phyloP scores from a whole-genome alignment of 1,140 invertebrate species.

The Euschistus heros region DNA sequence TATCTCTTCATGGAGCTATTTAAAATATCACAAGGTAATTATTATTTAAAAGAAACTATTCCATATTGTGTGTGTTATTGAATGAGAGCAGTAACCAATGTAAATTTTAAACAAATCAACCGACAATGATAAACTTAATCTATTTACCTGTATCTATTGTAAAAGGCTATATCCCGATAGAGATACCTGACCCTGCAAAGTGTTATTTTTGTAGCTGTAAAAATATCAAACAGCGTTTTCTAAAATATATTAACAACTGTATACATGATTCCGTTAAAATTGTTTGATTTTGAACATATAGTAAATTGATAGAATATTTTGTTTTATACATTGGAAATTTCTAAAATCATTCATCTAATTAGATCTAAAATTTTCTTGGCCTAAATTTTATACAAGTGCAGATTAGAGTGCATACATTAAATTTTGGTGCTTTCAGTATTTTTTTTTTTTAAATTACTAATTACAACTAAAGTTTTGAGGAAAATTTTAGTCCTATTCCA shows the following conservation, averaged over 20 bases:
- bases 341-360: slow-evolving; percentile 20
- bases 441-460: slow-evolving; percentile 11
- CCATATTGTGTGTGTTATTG: background rate
- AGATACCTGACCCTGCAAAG: slow-evolving; percentile 31
- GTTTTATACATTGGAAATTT: slow-evolving; percentile 21
- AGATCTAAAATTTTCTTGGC: slow-evolving; percentile 20
- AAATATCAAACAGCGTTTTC: slow-evolving; percentile 27
- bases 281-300: slow-evolving; percentile 18
- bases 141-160: slow-evolving; percentile 28
- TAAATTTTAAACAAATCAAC: slow-evolving; percentile 10
- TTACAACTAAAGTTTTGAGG: slow-evolving; percentile 2
- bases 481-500: background rate
- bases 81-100: slow-evolving; percentile 1
- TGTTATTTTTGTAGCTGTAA: slow-evolving; percentile 27
- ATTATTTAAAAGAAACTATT: too few relatives aligned
- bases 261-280: slow-evolving; percentile 23
- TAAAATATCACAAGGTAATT: background rate
- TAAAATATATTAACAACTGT: slow-evolving; percentile 28
- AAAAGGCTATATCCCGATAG: slow-evolving; percentile 29
- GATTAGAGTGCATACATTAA: slow-evolving; percentile 24
- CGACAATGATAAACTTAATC: slow-evolving; percentile 16
- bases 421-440: slow-evolving; percentile 24
- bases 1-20: background rate
- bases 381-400: slow-evolving; percentile 25
- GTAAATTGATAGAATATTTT: slow-evolving; percentile 19